Base-by-base conservation (phyloP, 2,797 vertebrate genomes). In the Strix occidentalis region DNA sequence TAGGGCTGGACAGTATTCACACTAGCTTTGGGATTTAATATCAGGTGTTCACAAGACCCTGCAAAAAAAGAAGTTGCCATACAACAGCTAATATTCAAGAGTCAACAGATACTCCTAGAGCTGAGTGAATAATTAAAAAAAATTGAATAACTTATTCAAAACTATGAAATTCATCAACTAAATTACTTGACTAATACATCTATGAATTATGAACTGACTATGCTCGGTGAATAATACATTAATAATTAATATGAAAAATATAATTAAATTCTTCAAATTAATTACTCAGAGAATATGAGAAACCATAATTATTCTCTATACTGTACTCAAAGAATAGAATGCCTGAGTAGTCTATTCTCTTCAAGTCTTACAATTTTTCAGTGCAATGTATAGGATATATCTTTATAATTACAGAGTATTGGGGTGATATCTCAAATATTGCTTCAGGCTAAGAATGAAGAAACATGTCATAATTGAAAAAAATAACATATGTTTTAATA, bases 231-330 rank as follows among this genome's bases (percentile, higher is more conserved):
- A 97, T 95, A 97, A 96, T 97, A 92, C 89, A 96, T 97, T 96
- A 97, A 97, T 96, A 97, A 97, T 97, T 97, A 97, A 97, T 96
- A 96, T 95, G 92, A 96, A 96, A 96, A 97, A 97, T 95, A 97
- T 97, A 97, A 97, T 97, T 96, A 96, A 96, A 97, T 97, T 96
- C 92, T 84, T 93, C 96, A 96, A 96, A 95, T 96, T 97, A 97
- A 97, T 97, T 97, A 97, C 94, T 94, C 46, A 1, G 93, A 97
- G 96, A 95, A 95, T 96, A 95, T 88, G 87, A 95, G 95, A 96
- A 92, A 94, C 95, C 64, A 39, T 94, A 97, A 97, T 95, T 97
- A 94, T 94, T 97, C 95, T 94, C 92, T 69, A 51, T 90, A 86
- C 90, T 94, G 78, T 95, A 85, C 31, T 95, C 93, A 96, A 96